Evolutionary conservation across 2,797 vertebrate genomes (phyloP).

Genomic region (Lutjanus argentimaculatus): DNA sequence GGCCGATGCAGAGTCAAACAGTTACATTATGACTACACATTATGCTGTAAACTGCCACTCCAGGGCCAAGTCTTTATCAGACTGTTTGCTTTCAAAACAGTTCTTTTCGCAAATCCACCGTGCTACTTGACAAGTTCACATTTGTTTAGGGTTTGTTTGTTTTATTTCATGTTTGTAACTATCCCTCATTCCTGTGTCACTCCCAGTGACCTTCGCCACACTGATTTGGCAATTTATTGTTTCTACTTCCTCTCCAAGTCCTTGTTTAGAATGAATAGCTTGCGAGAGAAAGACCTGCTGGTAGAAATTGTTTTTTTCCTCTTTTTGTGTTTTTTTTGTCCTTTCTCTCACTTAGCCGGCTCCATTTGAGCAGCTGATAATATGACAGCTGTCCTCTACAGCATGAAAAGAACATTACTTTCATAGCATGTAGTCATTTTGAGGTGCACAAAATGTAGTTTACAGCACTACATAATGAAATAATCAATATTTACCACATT

Average conservation of each 20-base stretch:
- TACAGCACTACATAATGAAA: conserved; percentile 14
- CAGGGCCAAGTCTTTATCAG: conserved; percentile 34
- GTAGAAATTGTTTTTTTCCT: conserved; percentile 8
- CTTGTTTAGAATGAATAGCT: conserved; percentile 42
- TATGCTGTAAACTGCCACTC: conserved; percentile 45
- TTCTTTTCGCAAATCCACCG: conserved; percentile 37
- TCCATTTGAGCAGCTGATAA: conserved; percentile 29
- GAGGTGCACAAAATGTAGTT: neutral
- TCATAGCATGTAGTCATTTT: conserved; percentile 39
- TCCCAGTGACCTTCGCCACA: conserved; percentile 52
- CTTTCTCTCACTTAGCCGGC: conserved; percentile 20
- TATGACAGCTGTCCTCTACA: conserved; percentile 31
- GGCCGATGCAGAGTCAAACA: conserved; percentile 27
- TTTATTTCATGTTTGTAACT: conserved; percentile 24
- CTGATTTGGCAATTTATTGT: conserved; percentile 57
- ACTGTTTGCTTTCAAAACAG: conserved; percentile 38
- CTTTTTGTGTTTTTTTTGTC: conserved; percentile 17
- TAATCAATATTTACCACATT: conserved; percentile 38
- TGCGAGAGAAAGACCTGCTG: conserved; percentile 15
- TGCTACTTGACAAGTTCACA: conserved; percentile 38
- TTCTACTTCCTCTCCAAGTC: conserved; percentile 41
- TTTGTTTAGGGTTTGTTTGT: conserved; percentile 49
- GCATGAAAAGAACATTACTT: conserved; percentile 36
- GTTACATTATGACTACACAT: conserved; percentile 39
- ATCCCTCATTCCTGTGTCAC: conserved; percentile 32